Conservation (phyloP, 2,888 invertebrate genomes). For the Cheilosia soror region DNA sequence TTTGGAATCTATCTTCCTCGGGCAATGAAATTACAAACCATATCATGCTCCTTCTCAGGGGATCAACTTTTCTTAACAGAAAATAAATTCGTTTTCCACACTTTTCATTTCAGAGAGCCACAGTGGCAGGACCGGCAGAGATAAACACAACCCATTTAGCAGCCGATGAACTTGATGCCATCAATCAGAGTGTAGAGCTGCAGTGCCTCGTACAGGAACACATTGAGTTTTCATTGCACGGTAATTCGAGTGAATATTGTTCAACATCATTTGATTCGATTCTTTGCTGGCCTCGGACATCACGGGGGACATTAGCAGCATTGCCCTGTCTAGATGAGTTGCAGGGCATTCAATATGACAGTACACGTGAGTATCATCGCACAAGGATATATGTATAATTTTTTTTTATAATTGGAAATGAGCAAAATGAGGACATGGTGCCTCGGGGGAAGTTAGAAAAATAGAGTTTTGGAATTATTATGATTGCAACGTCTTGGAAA, state of each 20-base stretch:
- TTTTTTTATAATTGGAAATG: constrained; percentile 28
- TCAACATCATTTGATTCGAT: constrained; percentile 90
- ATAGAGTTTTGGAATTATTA: neutral
- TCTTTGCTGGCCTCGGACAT: constrained; percentile 93
- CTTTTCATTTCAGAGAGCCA: constrained; percentile 52
- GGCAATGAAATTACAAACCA: neutral
- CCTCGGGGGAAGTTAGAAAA: neutral
- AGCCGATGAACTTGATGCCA: constrained; percentile 79
- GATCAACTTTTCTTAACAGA: neutral
- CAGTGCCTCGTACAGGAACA: constrained; percentile 82
- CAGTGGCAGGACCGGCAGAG: constrained; percentile 63
- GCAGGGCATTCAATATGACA: constrained; percentile 91
- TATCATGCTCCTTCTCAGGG: neutral
- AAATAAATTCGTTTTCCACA: neutral
- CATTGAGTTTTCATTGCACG: constrained; percentile 79
- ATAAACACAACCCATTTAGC: constrained; percentile 71
- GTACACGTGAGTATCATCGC: constrained; percentile 89
- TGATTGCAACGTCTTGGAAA: neutral
- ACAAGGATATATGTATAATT: neutral
- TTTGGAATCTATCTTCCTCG: too few species aligned
- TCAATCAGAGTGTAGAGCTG: constrained; percentile 82
- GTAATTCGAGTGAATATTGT: constrained; percentile 84
- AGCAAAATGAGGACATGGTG: neutral
- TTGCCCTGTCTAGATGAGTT: constrained; percentile 92
- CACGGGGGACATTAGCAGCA: constrained; percentile 87